A percentile compares a stretch with the other conserved stretches of the same genome.
phyloP scores from a whole-genome alignment of 2,888 invertebrate species.

The Atrina japonica region DNA sequence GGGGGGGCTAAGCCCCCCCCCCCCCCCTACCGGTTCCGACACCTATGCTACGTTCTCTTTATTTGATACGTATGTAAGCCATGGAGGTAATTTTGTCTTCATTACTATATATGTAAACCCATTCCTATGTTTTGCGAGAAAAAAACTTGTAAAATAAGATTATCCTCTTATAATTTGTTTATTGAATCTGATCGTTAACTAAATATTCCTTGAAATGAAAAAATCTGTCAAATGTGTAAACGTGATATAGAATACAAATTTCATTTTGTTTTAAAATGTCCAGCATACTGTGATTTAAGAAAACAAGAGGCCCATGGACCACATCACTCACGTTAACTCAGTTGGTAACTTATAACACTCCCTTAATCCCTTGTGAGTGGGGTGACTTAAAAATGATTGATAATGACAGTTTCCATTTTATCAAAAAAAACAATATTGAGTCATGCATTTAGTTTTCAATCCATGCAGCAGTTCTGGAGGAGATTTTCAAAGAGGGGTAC shows the following conservation, averaged over 20 bases:
- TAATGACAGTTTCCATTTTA: no score
- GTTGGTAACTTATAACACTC: no score
- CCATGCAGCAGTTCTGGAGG: no score
- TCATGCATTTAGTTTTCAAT: no score
- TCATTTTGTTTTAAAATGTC: neutral
- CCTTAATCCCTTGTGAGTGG: no score
- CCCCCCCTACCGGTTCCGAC: neutral
- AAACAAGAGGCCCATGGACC: no score
- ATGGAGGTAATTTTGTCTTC: neutral
- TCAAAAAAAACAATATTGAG: no score
- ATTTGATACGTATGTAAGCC: neutral
- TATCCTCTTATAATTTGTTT: neutral
- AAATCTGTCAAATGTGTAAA: neutral
- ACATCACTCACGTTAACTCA: no score
- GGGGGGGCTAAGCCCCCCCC: no score
- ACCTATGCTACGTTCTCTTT: neutral
- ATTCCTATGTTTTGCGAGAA: neutral
- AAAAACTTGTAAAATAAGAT: neutral
- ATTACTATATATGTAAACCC: neutral
- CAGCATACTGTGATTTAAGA: no score
- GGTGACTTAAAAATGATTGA: no score
- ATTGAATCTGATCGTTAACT: neutral
- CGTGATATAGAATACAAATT: neutral
- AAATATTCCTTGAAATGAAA: constrained; percentile 5
- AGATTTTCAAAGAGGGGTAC: no score